Evolutionary conservation across 2,888 invertebrate species (phyloP).

Genomic region (Patella caerulea): DNA sequence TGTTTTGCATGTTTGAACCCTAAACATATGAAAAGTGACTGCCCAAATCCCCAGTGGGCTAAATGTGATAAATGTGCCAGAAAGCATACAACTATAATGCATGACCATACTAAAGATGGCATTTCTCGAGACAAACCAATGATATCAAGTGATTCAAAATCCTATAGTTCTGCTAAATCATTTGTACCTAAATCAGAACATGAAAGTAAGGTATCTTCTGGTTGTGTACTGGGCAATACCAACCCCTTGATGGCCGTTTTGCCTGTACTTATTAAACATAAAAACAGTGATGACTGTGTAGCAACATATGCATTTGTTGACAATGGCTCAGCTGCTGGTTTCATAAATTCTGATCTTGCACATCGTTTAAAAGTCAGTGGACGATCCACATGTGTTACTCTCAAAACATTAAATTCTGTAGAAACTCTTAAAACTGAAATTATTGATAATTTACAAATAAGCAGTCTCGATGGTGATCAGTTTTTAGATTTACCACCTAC

Average conservation of each 20-base stretch:
- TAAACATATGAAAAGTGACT: not conserved
- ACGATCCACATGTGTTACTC: not conserved
- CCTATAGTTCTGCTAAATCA: not conserved
- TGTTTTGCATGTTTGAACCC: not conserved
- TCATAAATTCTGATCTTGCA: not conserved
- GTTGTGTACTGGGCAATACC: not conserved
- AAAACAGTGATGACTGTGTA: not conserved
- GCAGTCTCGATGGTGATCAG: not conserved
- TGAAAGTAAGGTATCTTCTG: not conserved
- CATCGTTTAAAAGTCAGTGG: not conserved
- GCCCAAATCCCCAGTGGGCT: not conserved
- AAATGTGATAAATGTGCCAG: not conserved
- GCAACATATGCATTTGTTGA: too few relatives aligned
- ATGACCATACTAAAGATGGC: not conserved
- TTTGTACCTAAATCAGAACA: not conserved
- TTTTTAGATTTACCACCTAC: not conserved
- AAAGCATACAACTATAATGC: not conserved
- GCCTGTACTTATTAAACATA: not conserved
- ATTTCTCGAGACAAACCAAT: not conserved
- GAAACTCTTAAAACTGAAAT: not conserved
- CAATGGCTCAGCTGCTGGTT: not conserved
- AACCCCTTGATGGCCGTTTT: not conserved
- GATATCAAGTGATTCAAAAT: not conserved
- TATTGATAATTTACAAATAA: not conserved
- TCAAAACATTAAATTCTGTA: not conserved